These are phyloP conservation scores for Brenthis daphne DNA, from an alignment of 2,888 invertebrate species.

Conservation along the genomic window DNA sequence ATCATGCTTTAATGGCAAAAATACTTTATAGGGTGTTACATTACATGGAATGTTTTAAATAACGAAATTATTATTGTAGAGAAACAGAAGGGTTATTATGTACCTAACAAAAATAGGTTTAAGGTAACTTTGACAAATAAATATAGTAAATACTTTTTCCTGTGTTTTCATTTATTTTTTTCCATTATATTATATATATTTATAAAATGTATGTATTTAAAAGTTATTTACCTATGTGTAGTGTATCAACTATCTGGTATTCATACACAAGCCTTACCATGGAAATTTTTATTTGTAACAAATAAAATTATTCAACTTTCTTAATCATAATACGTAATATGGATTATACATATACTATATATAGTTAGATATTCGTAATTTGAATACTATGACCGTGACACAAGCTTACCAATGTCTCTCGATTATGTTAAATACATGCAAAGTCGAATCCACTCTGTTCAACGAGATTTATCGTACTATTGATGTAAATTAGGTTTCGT, in stretches of 20 bases:
- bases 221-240: too few relatives aligned
- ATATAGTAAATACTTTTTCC: conserved; percentile 62
- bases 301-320: too few relatives aligned
- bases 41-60: conserved; percentile 29
- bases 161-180: conserved; percentile 45
- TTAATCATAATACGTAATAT: too few relatives aligned
- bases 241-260: too few relatives aligned
- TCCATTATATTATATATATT: neutral
- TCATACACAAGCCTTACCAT: too few relatives aligned
- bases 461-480: conserved; percentile 11
- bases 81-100: conserved; percentile 39
- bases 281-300: too few relatives aligned
- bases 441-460: conserved; percentile 16
- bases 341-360: neutral
- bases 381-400: neutral
- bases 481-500: neutral
- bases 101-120: conserved; percentile 54
- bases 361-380: neutral
- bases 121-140: conserved; percentile 79
- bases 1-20: neutral
- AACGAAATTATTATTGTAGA: conserved; percentile 31
- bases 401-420: conserved; percentile 14
- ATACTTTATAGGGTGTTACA: conserved; percentile 15
- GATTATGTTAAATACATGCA: conserved; percentile 19
- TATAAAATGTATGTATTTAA: too few relatives aligned